Base-by-base conservation (phyloP, 2,113 vertebrate genomes). In the Silurus asotus region DNA sequence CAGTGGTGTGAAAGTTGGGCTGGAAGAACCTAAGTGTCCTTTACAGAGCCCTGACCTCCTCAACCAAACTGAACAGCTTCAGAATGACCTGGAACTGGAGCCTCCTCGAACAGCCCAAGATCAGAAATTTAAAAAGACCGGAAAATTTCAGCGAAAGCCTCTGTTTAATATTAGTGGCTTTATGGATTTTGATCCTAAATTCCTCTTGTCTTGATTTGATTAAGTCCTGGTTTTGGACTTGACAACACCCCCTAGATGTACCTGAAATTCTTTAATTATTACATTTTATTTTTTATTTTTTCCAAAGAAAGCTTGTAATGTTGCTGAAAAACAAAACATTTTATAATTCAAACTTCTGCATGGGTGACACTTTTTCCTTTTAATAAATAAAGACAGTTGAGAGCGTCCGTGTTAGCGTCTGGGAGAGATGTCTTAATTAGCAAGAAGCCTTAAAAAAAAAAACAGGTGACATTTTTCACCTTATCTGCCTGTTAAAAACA, bases 401-500 rank as follows among this genome's bases (percentile, higher is more conserved):
- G 45, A 15, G 49, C 37, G 19, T 83, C 1, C 6, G 81, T 67
- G 62, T 81, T n/a, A 6, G 70, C 8, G 45, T 64, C 23, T 37
- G 58, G 9, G 17, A 45, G 45, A 58, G n/a, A 15, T 56, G 49
- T 25, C 9, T 78, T 65, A 64, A 84, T 84, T 64, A 77, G 83
- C 48, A 17, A n/a, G 51, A 79, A 67, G 78, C 45, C 37, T 78
- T 65, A 56, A 65, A 67, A 79, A 78, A 78, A 53, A 45, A 69
- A 56, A 62, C 75, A 85, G 61, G 20, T 79, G 84, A 78, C 25
- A 85, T 79, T 85, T 37, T 61, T 85, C 62, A 37, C 61, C 64
- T 67, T 79, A 85, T 67, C 75, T 45, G 49, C 51, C 53, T 81
- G 65, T 61, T 81, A 8, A 70, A 86, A 81, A 81, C 76, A 84